phyloP scores from a whole-genome alignment of 2,113 vertebrate species.

The Pachyramphus minor region DNA sequence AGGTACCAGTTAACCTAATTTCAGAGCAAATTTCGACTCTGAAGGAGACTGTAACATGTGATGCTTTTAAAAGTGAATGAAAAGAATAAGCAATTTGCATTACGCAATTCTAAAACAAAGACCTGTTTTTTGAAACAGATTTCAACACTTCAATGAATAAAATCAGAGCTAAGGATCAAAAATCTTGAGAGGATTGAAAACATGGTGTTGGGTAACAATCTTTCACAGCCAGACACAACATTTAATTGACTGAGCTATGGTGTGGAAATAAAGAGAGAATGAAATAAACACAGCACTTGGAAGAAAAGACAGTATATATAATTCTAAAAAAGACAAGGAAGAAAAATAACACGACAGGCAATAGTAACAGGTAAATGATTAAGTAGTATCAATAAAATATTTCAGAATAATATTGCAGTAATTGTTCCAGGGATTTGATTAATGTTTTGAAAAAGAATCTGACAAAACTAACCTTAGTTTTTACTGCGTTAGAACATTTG shows the following conservation, averaged over 20 bases:
- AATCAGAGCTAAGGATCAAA: neutral
- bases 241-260: neutral
- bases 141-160: neutral
- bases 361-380: neutral
- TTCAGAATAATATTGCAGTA: slow-evolving; percentile 31
- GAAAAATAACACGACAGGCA: neutral
- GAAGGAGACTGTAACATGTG: neutral
- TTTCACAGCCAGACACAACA: neutral
- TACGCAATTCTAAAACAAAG: neutral
- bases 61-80: neutral
- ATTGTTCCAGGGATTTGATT: slow-evolving; percentile 48
- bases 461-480: slow-evolving; percentile 48
- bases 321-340: neutral
- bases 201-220: neutral
- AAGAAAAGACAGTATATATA: neutral
- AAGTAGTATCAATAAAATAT: slow-evolving; percentile 33
- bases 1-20: neutral
- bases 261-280: neutral
- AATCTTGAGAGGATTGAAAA: neutral
- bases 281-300: neutral
- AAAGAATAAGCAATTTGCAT: neutral
- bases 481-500: slow-evolving; percentile 4
- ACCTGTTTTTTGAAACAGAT: neutral
- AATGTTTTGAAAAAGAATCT: slow-evolving; percentile 46
- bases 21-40: neutral